A percentile compares a stretch with the other conserved stretches of the same genome.
Conservation (phyloP, 1,140 invertebrate genomes). For the Trichonephila clavata region DNA sequence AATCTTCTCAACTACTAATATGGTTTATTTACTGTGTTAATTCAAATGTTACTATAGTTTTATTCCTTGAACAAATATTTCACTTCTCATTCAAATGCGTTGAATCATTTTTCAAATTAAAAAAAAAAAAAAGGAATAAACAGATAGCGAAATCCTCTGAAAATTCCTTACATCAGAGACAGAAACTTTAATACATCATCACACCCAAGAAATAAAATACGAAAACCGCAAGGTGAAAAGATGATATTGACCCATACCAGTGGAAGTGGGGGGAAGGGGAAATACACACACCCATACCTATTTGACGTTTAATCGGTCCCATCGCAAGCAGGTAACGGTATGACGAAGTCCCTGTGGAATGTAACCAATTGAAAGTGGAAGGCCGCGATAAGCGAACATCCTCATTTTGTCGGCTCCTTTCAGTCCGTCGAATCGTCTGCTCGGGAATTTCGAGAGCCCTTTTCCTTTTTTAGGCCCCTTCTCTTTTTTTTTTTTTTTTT, state of each 20-base stretch:
- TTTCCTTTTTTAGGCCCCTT: slow-evolving; percentile 45
- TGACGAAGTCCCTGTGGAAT: slow-evolving; percentile 14
- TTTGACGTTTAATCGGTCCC: not conserved
- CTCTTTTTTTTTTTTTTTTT: not conserved
- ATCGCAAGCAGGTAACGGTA: slow-evolving; percentile 8
- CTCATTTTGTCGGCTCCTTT: slow-evolving; percentile 13
- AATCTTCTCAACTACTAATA: no score
- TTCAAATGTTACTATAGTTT: no score
- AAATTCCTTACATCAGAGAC: not conserved
- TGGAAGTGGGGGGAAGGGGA: not conserved
- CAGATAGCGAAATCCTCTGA: not conserved
- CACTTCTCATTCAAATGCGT: no score
- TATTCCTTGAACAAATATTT: no score
- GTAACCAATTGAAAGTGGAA: not conserved
- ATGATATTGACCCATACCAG: slow-evolving; percentile 6
- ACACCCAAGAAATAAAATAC: not conserved
- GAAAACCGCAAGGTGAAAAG: not conserved
- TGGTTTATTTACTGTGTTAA: no score
- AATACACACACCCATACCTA: not conserved
- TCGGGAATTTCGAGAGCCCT: slow-evolving; percentile 46
- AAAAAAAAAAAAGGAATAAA: no score
- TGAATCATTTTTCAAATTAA: no score
- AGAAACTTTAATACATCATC: no score
- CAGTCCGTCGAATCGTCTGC: not conserved
- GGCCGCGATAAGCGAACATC: not conserved